Percentiles rank a stretch among this genome's conserved stretches.
Evolutionary conservation across 2,888 invertebrate species (phyloP).

Genomic region (Phymatocera aterrima): DNA sequence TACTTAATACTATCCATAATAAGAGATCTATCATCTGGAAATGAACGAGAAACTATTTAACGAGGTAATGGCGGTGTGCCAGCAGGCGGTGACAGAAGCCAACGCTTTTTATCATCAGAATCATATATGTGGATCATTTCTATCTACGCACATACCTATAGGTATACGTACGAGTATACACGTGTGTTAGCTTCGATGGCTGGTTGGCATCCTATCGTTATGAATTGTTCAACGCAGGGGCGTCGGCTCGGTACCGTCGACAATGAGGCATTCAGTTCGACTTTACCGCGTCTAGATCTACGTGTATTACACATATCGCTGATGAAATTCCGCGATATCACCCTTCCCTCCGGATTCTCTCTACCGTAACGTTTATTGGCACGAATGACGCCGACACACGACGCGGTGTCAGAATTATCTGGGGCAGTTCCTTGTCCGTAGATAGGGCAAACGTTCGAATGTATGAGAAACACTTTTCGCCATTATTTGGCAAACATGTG

Average conservation of each 20-base stretch:
- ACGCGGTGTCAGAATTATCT: slow-evolving; percentile 56
- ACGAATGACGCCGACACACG: not conserved
- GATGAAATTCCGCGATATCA: slow-evolving; percentile 64
- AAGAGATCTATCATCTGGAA: slow-evolving; percentile 4
- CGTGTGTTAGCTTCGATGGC: no score
- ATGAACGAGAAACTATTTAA: slow-evolving; percentile 23
- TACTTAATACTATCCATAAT: no score
- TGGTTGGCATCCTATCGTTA: slow-evolving; percentile 21
- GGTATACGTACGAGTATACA: no score
- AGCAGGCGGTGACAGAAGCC: slow-evolving; percentile 43
- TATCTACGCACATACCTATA: not conserved
- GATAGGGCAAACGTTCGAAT: slow-evolving; percentile 31
- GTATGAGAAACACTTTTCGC: not conserved
- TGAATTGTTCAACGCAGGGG: slow-evolving; percentile 17
- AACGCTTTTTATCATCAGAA: slow-evolving; percentile 11
- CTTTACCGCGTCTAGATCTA: slow-evolving; percentile 8
- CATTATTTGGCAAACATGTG: no score
- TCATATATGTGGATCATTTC: slow-evolving; percentile 4
- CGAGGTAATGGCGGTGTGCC: slow-evolving; percentile 35
- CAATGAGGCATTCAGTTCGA: slow-evolving; percentile 50
- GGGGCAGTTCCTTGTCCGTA: slow-evolving; percentile 59
- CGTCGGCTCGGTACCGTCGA: slow-evolving; percentile 48
- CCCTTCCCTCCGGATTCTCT: slow-evolving; percentile 47
- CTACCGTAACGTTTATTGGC: no score
- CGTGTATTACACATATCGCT: slow-evolving; percentile 37